phyloP scores from a whole-genome alignment of 2,797 vertebrate species.

The Psittacula derbiana region DNA sequence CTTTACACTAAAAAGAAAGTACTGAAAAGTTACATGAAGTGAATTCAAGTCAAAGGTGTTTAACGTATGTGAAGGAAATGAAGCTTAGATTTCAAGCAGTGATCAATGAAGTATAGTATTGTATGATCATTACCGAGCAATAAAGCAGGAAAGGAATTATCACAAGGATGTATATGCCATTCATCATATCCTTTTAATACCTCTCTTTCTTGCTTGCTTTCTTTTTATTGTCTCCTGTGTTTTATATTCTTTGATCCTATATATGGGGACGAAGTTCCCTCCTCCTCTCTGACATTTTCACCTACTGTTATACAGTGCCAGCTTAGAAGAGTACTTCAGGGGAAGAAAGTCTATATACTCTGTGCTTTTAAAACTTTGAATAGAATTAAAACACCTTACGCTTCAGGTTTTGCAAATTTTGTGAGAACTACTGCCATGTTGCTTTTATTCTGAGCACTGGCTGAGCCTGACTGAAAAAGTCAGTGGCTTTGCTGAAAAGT shows the following conservation, averaged over 20 bases:
- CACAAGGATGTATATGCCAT: slow-evolving; percentile 71
- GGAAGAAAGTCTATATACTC: slow-evolving; percentile 7
- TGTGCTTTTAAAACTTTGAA: slow-evolving; percentile 45
- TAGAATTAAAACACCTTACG: slow-evolving; percentile 27
- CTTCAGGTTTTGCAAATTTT: slow-evolving; percentile 1
- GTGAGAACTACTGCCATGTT: neutral
- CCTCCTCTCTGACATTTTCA: slow-evolving; percentile 67
- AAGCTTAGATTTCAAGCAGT: slow-evolving; percentile 74
- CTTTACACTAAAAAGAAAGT: slow-evolving; percentile 70
- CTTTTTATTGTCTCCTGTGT: slow-evolving; percentile 67
- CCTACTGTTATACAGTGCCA: slow-evolving; percentile 47
- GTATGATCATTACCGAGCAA: slow-evolving; percentile 72
- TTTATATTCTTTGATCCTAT: slow-evolving; percentile 70
- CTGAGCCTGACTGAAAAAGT: neutral
- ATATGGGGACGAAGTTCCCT: slow-evolving; percentile 54
- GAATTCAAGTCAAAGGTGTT: slow-evolving; percentile 74
- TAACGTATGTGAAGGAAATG: slow-evolving; percentile 73
- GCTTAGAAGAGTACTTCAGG: slow-evolving; percentile 53
- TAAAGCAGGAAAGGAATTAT: slow-evolving; percentile 73
- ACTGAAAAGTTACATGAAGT: slow-evolving; percentile 71
- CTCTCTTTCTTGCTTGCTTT: slow-evolving; percentile 64
- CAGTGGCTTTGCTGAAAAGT: slow-evolving; percentile 19
- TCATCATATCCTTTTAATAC: slow-evolving; percentile 68
- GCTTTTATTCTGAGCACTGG: neutral
- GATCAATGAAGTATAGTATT: slow-evolving; percentile 73